Percentiles rank a stretch among this genome's conserved stretches.
These are phyloP conservation scores for Nasonia giraulti DNA, from an alignment of 1,140 invertebrate species.

Conservation along the genomic window DNA sequence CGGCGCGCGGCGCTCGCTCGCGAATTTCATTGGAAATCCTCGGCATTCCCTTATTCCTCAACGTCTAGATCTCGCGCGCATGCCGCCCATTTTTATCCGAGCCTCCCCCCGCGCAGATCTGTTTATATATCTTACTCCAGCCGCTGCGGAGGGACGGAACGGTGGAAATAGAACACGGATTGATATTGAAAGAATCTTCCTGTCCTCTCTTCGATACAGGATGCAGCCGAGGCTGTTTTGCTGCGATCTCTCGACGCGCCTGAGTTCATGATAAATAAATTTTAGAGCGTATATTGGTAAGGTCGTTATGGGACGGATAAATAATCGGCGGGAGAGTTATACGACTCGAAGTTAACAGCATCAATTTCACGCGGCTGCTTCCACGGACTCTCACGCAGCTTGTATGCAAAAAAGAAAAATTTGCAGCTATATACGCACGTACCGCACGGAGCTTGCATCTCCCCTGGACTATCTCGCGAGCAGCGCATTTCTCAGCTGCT, in stretches of 20 bases:
- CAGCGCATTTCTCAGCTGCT: not conserved
- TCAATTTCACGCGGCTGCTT: too few relatives aligned
- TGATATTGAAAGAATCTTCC: not conserved
- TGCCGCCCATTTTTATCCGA: slow-evolving; percentile 14
- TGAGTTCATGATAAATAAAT: too few relatives aligned
- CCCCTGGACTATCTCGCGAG: not conserved
- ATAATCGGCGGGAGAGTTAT: too few relatives aligned
- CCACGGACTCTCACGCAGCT: too few relatives aligned
- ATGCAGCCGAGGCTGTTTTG: too few relatives aligned
- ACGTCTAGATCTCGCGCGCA: slow-evolving; percentile 8
- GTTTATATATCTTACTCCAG: slow-evolving; percentile 16
- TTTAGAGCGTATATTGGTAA: too few relatives aligned
- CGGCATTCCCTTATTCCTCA: slow-evolving; percentile 42
- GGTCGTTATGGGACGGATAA: too few relatives aligned
- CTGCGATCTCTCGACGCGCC: too few relatives aligned
- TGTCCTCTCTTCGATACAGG: not conserved
- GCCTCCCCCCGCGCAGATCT: not conserved
- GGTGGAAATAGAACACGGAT: not conserved
- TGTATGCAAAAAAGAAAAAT: too few relatives aligned
- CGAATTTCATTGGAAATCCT: slow-evolving; percentile 46
- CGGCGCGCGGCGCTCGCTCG: not conserved
- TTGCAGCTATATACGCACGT: too few relatives aligned
- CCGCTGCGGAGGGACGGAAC: not conserved
- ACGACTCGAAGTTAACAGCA: too few relatives aligned
- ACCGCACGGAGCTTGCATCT: not conserved